These are phyloP conservation scores for Lepilemur ruficaudatus DNA, from an alignment of 2,797 vertebrate genomes.

Conservation along the genomic window DNA sequence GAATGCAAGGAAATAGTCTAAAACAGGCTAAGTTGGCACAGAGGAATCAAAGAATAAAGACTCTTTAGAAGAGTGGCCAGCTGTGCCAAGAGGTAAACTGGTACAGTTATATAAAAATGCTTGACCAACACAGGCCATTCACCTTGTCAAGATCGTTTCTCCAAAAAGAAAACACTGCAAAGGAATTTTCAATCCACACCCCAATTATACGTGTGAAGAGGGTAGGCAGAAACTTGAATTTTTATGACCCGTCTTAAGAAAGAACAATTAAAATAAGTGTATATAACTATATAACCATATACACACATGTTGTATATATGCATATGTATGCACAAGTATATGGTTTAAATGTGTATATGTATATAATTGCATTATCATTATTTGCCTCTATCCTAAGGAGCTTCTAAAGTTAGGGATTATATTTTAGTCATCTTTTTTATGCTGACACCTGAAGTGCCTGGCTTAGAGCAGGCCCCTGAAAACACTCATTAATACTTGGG, in stretches of 20 bases:
- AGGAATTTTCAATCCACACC: not conserved
- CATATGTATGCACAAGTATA: not conserved
- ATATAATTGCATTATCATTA: not conserved
- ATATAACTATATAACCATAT: not conserved
- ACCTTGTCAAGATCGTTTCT: not conserved
- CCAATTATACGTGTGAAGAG: not conserved
- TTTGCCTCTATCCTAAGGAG: not conserved
- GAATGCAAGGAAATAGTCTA: not conserved
- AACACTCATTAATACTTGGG: not conserved
- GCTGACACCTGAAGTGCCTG: not conserved
- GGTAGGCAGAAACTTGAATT: not conserved
- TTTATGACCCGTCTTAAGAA: not conserved
- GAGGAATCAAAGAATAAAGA: not conserved
- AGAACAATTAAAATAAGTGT: not conserved
- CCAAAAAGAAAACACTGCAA: not conserved
- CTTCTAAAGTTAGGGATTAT: not conserved
- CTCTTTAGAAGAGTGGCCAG: not conserved
- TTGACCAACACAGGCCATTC: not conserved
- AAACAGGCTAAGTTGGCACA: not conserved
- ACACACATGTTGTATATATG: not conserved
- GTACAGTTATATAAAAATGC: not conserved
- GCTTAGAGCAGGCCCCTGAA: not conserved
- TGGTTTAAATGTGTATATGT: not conserved
- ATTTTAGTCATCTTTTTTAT: not conserved
- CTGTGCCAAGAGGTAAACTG: not conserved